Conservation (phyloP, 2,113 vertebrate genomes). For the Callospermophilus lateralis region DNA sequence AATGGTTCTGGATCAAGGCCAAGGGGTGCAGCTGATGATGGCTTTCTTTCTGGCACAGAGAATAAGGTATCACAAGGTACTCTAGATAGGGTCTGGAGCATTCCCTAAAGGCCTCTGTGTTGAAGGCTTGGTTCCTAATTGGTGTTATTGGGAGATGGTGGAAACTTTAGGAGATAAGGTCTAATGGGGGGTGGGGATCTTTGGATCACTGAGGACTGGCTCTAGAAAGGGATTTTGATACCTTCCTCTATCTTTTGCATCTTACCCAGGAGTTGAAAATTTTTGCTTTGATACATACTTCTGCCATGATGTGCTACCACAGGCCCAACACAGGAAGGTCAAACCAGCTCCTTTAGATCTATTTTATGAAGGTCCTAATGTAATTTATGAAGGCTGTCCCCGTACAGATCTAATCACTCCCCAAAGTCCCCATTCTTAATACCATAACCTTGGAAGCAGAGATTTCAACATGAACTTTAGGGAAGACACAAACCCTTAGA, state of each 20-base stretch:
- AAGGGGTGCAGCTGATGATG: too few species aligned
- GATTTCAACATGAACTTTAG: neutral
- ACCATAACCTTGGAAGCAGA: neutral
- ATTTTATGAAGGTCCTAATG: neutral
- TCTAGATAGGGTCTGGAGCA: neutral
- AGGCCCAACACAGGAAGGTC: too few species aligned
- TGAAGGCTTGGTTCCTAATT: neutral
- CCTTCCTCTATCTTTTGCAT: neutral
- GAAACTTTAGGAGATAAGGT: neutral
- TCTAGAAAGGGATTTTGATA: neutral
- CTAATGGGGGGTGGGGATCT: neutral
- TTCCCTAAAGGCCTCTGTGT: neutral
- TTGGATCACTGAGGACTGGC: neutral
- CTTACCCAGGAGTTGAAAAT: neutral
- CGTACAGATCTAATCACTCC: neutral
- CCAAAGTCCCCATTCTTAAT: neutral
- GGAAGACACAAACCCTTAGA: neutral
- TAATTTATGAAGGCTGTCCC: too few species aligned
- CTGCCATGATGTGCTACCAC: neutral
- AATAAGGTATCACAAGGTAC: neutral
- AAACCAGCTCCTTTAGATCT: neutral
- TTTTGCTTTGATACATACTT: neutral
- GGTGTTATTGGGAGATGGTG: neutral
- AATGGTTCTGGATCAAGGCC: neutral
- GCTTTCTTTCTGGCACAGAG: neutral